Base-by-base conservation (phyloP, 2,113 vertebrate genomes). In the Crypturellus undulatus region DNA sequence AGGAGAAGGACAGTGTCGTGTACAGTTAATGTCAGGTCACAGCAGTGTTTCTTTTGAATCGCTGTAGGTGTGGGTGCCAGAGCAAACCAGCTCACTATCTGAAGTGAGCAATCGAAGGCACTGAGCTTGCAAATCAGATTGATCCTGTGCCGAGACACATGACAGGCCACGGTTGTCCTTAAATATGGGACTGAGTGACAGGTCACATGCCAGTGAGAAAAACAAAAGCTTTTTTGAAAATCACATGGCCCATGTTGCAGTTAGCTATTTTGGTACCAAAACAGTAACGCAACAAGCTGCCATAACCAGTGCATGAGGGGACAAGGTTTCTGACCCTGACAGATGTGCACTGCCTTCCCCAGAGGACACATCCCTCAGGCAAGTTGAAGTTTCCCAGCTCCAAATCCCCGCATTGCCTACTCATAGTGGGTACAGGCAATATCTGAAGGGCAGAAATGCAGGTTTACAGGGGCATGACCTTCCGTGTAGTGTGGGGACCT, bases 391-490 rank as follows among this genome's bases (percentile, higher is more conserved):
- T 34, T 32, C 16, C 40, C 32, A 32, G 52, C 21, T 56, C 63
- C 2, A 0, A 21, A 7, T 45, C 12, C 30, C 16, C 81, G 22
- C 2, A 1, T 22, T 15, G 47, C 0, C 10, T 2, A 8, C 9
- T 11, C 34, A 16, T 4, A 10, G 32, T 2, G 43, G 24, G 11
- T 1, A 52, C 15, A 62, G 12, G 28, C 34, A 1, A 0, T 0
- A 3, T 0, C 30, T 2, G 0, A 54, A 6, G 6, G 3, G 3
- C 49, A 10, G 5, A 13, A 4, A 10, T 0, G 5, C 2, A 1
- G 36, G 3, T 21, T 62, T 1, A 2, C 43, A 15, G 16, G 30
- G 40, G 56, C 62, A 13, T 1, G 9, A 6, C 40, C 67, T 19
- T 32, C 10, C 40, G 1, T 0, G 7, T 0, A 16, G 42, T 36